These are phyloP conservation scores for Frankliniella intonsa DNA, from an alignment of 2,888 invertebrate genomes.

Conservation along the genomic window DNA sequence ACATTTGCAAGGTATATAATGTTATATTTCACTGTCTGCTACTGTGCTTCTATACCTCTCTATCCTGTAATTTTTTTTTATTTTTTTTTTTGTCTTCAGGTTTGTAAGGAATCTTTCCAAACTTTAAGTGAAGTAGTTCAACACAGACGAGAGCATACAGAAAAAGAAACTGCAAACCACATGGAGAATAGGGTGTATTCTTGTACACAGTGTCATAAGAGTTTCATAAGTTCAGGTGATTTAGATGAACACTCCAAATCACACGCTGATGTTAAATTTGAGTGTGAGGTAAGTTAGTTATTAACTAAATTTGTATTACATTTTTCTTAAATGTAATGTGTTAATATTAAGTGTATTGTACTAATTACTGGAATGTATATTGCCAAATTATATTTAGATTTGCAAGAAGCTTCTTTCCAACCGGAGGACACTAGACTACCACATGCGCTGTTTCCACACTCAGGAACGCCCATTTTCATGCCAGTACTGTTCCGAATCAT, in stretches of 20 bases:
- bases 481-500: conserved; percentile 46
- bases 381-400: conserved; percentile 30
- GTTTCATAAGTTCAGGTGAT: neutral
- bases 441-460: conserved; percentile 47
- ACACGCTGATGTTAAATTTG: neutral
- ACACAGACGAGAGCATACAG: conserved; percentile 43
- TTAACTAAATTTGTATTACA: neutral
- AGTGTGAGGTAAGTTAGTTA: neutral
- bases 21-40: too few relatives aligned
- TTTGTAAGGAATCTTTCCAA: conserved; percentile 42
- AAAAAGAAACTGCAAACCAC: conserved; percentile 41
- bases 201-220: neutral
- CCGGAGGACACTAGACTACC: conserved; percentile 44
- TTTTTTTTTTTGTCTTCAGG: conserved; percentile 37
- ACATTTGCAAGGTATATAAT: conserved; percentile 41
- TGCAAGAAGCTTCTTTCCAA: conserved; percentile 43
- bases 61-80: conserved; percentile 33
- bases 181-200: conserved; percentile 35
- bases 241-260: neutral
- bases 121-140: conserved; percentile 43
- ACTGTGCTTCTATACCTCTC: neutral
- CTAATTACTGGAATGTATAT: too few relatives aligned
- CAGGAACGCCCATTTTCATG: conserved; percentile 48
- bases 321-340: conserved; percentile 34
- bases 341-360: conserved; percentile 27